These are phyloP conservation scores for Odontomyia ornata DNA, from an alignment of 2,888 invertebrate species.

Conservation along the genomic window DNA sequence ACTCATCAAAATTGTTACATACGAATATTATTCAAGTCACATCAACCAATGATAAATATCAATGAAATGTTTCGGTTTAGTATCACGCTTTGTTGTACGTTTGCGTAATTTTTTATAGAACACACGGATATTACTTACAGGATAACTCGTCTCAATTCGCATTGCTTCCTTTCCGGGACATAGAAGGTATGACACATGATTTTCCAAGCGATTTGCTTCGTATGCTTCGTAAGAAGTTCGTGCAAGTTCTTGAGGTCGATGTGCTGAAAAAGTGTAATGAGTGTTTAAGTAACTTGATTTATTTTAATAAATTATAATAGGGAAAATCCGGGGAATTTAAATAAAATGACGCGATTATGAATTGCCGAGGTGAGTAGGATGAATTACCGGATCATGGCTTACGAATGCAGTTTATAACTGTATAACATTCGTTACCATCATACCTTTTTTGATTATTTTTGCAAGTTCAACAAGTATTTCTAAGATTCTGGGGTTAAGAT, in stretches of 20 bases:
- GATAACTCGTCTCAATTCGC: constrained; percentile 58
- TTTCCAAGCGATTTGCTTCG: constrained; percentile 48
- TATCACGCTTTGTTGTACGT: constrained; percentile 36
- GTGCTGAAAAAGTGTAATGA: not conserved
- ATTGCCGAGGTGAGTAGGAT: no score
- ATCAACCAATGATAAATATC: constrained; percentile 53
- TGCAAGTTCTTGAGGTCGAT: not conserved
- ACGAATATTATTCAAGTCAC: constrained; percentile 4
- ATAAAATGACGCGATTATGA: no score
- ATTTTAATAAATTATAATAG: no score
- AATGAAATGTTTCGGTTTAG: constrained; percentile 51
- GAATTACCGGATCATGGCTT: no score
- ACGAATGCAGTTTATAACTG: no score
- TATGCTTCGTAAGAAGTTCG: constrained; percentile 34
- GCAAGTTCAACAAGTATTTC: no score
- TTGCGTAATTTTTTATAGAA: constrained; percentile 49
- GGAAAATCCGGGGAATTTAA: no score
- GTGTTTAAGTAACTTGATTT: not conserved
- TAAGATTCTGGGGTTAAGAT: no score
- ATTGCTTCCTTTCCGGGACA: constrained; percentile 60
- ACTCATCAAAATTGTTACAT: not conserved
- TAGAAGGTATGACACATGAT: constrained; percentile 61
- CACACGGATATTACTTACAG: constrained; percentile 59
- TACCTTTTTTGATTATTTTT: no score
- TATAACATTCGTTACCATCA: no score